phyloP scores from a whole-genome alignment of 2,113 vertebrate species.

The Cnemophilus loriae region DNA sequence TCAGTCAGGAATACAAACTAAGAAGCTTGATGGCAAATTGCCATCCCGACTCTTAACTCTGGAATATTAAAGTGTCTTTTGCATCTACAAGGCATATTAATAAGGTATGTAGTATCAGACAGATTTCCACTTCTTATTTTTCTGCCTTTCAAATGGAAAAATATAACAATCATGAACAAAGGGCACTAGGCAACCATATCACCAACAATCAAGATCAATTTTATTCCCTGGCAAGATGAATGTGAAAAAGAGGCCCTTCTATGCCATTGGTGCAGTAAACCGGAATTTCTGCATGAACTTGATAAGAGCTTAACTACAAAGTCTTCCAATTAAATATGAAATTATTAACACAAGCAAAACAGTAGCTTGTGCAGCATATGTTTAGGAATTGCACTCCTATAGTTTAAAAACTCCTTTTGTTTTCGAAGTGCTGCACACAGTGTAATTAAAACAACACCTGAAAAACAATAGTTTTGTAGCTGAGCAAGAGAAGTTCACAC shows the following conservation, averaged over 20 bases:
- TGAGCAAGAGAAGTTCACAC: not conserved
- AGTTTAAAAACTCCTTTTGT: not conserved
- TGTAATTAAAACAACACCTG: not conserved
- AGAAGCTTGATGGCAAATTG: not conserved
- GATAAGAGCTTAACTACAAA: conserved; percentile 31
- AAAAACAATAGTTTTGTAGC: not conserved
- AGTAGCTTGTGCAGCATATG: not conserved
- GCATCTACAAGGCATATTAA: not conserved
- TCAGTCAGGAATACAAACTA: not conserved
- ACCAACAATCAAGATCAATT: not conserved
- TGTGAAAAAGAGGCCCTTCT: not conserved
- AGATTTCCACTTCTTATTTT: not conserved
- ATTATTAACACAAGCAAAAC: not conserved
- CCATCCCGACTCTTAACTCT: not conserved
- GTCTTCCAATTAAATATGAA: not conserved
- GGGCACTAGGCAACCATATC: not conserved
- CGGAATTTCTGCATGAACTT: conserved; percentile 25
- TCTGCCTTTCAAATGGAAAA: conserved; percentile 9
- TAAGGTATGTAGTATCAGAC: not conserved
- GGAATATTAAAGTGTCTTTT: not conserved
- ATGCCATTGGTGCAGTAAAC: not conserved
- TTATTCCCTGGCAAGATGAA: not conserved
- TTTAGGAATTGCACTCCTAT: not conserved
- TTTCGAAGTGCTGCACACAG: not conserved
- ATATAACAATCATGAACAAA: not conserved